Conservation (phyloP, 2,113 vertebrate genomes). For the Redunca redunca region DNA sequence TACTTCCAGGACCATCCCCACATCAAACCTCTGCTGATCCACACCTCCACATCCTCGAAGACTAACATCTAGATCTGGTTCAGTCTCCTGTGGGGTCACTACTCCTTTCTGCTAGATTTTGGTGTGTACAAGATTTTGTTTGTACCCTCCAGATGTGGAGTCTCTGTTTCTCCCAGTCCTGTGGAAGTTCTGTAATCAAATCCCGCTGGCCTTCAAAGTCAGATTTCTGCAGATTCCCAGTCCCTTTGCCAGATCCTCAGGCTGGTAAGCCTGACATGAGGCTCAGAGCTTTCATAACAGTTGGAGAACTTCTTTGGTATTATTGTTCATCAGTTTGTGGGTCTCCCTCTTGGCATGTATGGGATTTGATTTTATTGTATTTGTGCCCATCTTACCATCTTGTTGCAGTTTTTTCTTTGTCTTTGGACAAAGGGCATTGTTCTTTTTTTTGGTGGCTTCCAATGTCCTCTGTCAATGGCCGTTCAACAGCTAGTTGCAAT, state of each 20-base stretch:
- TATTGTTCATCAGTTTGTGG: neutral
- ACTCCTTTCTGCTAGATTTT: neutral
- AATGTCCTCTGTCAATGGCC: neutral
- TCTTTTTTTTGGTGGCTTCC: neutral
- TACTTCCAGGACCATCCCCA: neutral
- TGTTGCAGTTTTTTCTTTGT: neutral
- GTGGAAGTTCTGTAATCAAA: neutral
- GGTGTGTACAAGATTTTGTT: neutral
- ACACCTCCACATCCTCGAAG: accelerated
- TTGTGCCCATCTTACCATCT: neutral
- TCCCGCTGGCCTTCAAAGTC: neutral
- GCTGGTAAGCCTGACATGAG: neutral
- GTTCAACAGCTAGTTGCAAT: neutral
- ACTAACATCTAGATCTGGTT: neutral
- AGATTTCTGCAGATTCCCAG: neutral
- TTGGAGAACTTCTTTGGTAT: neutral
- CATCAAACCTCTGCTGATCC: neutral
- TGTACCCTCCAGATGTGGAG: neutral
- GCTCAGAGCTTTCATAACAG: neutral
- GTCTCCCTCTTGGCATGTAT: neutral
- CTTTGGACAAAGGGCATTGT: neutral
- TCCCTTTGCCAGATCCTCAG: neutral
- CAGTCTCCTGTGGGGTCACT: neutral
- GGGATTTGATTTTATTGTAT: neutral
- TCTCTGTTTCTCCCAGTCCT: neutral